Evolutionary conservation across 2,797 vertebrate genomes (phyloP).

Genomic region (Periparus ater): DNA sequence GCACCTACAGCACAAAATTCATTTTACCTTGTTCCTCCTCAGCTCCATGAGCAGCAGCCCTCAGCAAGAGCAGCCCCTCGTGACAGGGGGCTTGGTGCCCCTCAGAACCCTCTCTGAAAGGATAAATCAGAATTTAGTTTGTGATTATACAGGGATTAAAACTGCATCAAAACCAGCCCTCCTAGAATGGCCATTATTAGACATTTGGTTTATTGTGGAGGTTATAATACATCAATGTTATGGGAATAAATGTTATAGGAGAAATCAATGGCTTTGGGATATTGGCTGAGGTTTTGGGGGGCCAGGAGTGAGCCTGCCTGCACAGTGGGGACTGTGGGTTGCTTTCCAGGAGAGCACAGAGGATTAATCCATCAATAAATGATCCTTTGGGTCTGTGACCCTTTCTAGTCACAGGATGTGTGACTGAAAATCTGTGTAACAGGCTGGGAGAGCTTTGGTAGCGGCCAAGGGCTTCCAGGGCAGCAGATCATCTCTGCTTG

Average conservation of each 20-base stretch:
- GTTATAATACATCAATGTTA: background rate
- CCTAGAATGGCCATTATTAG: background rate
- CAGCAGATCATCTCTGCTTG: background rate
- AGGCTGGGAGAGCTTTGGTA: background rate
- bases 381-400: background rate
- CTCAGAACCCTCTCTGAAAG: background rate
- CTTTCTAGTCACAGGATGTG: background rate
- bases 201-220: background rate
- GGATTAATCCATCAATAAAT: background rate
- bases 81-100: background rate
- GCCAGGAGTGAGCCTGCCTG: background rate
- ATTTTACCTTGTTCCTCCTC: background rate
- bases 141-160: background rate
- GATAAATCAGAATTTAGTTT: background rate
- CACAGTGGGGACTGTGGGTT: background rate
- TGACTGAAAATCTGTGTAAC: background rate
- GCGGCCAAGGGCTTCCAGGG: background rate
- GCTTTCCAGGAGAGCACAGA: background rate
- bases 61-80: background rate
- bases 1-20: background rate
- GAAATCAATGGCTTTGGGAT: accelerated
- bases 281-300: background rate
- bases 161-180: background rate
- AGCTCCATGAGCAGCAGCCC: background rate
- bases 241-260: background rate